Evolutionary conservation across 1,140 invertebrate genomes (phyloP).

Genomic region (Patella vulgata): DNA sequence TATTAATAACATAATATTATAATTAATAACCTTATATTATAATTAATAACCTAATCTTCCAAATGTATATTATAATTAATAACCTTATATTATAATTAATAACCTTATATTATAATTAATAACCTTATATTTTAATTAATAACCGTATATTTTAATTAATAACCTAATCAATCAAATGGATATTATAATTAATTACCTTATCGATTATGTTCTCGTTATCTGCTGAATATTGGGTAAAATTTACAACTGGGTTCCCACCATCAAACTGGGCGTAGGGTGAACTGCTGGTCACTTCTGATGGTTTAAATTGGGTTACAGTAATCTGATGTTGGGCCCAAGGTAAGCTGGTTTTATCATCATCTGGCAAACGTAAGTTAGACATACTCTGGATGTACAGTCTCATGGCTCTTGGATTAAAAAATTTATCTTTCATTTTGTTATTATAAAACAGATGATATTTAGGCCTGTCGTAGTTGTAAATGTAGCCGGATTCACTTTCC

Average conservation of each 20-base stretch:
- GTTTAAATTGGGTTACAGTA: slow-evolving; percentile 47
- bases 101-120: too few relatives aligned
- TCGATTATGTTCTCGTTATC: slow-evolving; percentile 49
- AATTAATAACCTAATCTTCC: too few relatives aligned
- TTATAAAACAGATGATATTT: slow-evolving; percentile 47
- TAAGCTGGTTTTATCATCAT: slow-evolving; percentile 27
- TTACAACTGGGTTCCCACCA: slow-evolving; percentile 40
- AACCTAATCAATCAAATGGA: too few relatives aligned
- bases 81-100: too few relatives aligned
- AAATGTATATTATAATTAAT: too few relatives aligned
- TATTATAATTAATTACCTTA: too few relatives aligned
- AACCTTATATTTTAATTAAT: too few relatives aligned
- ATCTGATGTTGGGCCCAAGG: slow-evolving; percentile 36
- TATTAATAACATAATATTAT: too few relatives aligned
- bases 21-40: too few relatives aligned
- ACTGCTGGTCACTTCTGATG: slow-evolving; percentile 43
- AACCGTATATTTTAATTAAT: too few relatives aligned
- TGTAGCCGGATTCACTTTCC: slow-evolving; percentile 34
- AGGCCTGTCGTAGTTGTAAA: slow-evolving; percentile 34
- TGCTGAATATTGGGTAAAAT: slow-evolving; percentile 47
- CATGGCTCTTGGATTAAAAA: slow-evolving; percentile 31
- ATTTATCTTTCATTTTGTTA: slow-evolving; percentile 26
- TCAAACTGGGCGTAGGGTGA: slow-evolving; percentile 51
- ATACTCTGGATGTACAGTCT: slow-evolving; percentile 25
- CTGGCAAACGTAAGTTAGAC: slow-evolving; percentile 45